A percentile compares a stretch with the other conserved stretches of the same genome.
Conservation (phyloP, 2,797 vertebrate species). For the Chrysocyon brachyurus region DNA sequence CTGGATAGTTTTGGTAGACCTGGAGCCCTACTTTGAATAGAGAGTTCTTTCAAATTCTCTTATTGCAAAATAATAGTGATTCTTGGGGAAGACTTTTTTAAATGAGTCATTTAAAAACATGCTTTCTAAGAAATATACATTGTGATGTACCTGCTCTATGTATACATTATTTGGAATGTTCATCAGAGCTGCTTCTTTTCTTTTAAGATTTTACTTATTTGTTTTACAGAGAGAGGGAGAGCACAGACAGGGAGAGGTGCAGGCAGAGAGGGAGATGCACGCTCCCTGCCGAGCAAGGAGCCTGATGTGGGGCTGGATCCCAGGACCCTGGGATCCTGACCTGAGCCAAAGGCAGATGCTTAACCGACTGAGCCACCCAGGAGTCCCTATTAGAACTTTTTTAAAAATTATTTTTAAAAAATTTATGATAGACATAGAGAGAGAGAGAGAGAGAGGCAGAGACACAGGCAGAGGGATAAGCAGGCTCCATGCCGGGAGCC, state of each 20-base stretch:
- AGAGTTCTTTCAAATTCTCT: not conserved
- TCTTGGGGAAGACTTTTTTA: not conserved
- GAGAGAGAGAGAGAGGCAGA: too few relatives aligned
- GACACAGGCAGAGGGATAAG: too few relatives aligned
- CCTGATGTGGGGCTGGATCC: not conserved
- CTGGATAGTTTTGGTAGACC: not conserved
- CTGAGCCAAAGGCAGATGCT: not conserved
- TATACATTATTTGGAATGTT: not conserved
- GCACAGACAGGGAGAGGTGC: not conserved
- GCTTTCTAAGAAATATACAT: not conserved
- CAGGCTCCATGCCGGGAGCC: too few relatives aligned
- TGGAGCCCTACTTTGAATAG: not conserved
- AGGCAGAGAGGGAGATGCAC: not conserved
- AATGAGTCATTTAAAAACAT: constrained; percentile 23
- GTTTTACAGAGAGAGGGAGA: not conserved
- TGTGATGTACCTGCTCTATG: not conserved
- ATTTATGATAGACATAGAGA: too few relatives aligned
- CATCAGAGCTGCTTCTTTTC: not conserved
- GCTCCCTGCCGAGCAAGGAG: not conserved
- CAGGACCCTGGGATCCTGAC: not conserved
- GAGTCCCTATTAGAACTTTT: too few relatives aligned
- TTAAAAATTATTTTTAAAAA: too few relatives aligned
- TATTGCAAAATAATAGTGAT: constrained; percentile 31
- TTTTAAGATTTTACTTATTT: not conserved
- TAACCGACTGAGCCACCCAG: too few relatives aligned